phyloP scores from a whole-genome alignment of 2,888 invertebrate genomes.

The Corbicula japonica region DNA sequence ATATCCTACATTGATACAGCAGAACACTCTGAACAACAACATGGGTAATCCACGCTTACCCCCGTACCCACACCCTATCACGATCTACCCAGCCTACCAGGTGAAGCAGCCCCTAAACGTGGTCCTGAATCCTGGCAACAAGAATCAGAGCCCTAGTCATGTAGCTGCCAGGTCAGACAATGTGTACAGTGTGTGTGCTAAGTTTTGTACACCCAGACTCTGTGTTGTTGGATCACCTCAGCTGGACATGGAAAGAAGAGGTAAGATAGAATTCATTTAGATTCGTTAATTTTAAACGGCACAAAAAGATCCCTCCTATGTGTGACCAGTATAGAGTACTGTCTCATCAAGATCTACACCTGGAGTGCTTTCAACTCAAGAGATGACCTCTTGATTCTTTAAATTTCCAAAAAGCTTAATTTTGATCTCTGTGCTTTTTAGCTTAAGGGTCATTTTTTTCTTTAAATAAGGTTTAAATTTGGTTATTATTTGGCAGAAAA shows the following conservation, averaged over 20 bases:
- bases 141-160: constrained; percentile 75
- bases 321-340: too few species aligned
- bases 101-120: constrained; percentile 89
- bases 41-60: constrained; percentile 94
- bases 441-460: too few species aligned
- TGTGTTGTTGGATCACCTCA: constrained; percentile 89
- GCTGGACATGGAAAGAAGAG: constrained; percentile 77
- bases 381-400: too few species aligned
- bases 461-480: too few species aligned
- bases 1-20: constrained; percentile 81
- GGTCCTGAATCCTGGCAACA: constrained; percentile 68
- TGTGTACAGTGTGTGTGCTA: constrained; percentile 91
- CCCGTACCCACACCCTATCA: constrained; percentile 95
- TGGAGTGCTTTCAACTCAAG: too few species aligned
- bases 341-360: too few species aligned
- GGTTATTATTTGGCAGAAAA: too few species aligned
- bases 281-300: too few species aligned
- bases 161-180: constrained; percentile 90
- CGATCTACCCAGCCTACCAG: constrained; percentile 94
- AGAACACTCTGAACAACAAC: constrained; percentile 84
- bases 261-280: too few species aligned
- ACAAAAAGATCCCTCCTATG: too few species aligned
- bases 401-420: too few species aligned
- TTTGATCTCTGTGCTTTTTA: too few species aligned
- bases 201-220: constrained; percentile 92